A percentile compares a stretch with the other conserved stretches of the same genome.
phyloP scores from a whole-genome alignment of 2,797 vertebrate species.

The Sternarchorhynchus goeldii region DNA sequence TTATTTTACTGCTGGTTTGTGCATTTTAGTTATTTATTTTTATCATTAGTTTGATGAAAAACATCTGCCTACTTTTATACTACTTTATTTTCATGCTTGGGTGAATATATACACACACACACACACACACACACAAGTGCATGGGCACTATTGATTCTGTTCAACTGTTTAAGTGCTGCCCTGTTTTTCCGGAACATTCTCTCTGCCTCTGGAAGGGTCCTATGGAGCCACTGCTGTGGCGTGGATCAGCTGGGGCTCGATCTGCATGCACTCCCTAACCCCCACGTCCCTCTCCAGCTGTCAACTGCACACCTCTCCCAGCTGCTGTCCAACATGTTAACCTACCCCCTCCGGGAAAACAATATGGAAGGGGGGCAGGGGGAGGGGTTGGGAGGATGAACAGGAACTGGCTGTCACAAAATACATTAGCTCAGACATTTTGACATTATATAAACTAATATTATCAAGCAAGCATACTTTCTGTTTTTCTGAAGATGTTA shows the following conservation, averaged over 20 bases:
- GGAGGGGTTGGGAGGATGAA: neutral
- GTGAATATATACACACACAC: too few species aligned
- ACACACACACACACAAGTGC: too few species aligned
- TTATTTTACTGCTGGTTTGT: too few species aligned
- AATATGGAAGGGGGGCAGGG: neutral
- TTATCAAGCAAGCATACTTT: neutral
- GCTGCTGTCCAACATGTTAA: conserved; percentile 66
- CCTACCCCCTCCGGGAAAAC: conserved; percentile 46
- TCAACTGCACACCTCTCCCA: conserved; percentile 75
- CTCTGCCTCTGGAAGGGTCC: conserved; percentile 56
- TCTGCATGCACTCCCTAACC: conserved; percentile 67
- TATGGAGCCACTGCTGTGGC: conserved; percentile 55
- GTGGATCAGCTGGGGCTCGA: conserved; percentile 75
- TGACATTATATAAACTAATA: neutral
- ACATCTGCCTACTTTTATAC: too few species aligned
- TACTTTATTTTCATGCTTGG: too few species aligned
- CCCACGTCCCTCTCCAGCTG: conserved; percentile 78
- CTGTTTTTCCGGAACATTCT: conserved; percentile 13
- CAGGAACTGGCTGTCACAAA: conserved; percentile 18
- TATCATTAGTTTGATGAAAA: too few species aligned
- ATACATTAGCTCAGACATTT: neutral
- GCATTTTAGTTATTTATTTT: too few species aligned
- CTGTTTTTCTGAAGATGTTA: neutral
- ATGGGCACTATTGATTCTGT: too few species aligned
- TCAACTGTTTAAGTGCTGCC: conserved; percentile 7